Conservation (phyloP, 92 coral and sea anemone species). For the Paramuricea clavata region DNA sequence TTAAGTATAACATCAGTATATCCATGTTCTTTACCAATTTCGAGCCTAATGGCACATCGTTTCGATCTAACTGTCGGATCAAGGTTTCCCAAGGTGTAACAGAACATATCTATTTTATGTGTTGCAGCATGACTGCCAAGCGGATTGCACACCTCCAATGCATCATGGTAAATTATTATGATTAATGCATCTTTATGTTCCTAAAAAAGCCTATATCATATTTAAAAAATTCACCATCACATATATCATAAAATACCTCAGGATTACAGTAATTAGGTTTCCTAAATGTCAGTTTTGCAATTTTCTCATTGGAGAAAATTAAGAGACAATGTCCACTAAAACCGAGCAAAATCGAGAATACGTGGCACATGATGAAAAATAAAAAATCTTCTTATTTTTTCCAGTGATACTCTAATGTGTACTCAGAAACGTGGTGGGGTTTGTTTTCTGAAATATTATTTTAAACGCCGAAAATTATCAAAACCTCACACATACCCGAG, state of each 20-base stretch:
- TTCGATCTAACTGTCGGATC: slow-evolving; percentile 24
- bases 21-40: slow-evolving; percentile 26
- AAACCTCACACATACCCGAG: too few species aligned
- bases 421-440: too few species aligned
- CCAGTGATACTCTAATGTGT: too few species aligned
- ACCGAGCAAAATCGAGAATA: too few species aligned
- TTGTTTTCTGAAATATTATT: too few species aligned
- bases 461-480: too few species aligned
- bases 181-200: neutral
- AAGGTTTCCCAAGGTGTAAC: slow-evolving; percentile 35
- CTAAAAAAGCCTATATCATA: neutral
- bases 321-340: too few species aligned
- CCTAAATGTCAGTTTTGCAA: slow-evolving; percentile 27
- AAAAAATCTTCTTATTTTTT: too few species aligned
- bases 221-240: neutral
- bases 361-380: too few species aligned
- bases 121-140: slow-evolving; percentile 46
- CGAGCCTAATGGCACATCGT: slow-evolving; percentile 9
- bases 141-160: slow-evolving; percentile 48
- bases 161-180: slow-evolving; percentile 36
- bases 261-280: slow-evolving; percentile 30
- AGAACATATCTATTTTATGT: slow-evolving; percentile 13
- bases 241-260: slow-evolving; percentile 9
- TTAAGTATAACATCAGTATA: neutral
- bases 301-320: slow-evolving; percentile 39